phyloP scores from a whole-genome alignment of 2,797 vertebrate genomes.

The Florisuga fusca region DNA sequence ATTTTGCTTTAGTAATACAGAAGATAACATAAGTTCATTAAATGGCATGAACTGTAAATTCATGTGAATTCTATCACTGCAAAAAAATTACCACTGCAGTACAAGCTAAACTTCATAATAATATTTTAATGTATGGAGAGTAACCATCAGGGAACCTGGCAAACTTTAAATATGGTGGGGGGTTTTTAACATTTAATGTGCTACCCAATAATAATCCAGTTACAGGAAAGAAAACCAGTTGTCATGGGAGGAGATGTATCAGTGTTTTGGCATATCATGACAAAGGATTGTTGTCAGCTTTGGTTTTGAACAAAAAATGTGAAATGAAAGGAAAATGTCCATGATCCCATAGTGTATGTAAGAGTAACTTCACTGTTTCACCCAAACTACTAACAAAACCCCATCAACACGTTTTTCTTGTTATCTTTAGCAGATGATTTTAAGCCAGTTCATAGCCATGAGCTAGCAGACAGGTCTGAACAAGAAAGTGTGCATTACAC shows the following conservation, averaged over 20 bases:
- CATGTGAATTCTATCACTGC: background rate
- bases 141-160: background rate
- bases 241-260: background rate
- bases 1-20: background rate
- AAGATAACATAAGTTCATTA: background rate
- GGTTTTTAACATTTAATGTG: background rate
- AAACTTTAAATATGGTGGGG: background rate
- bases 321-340: background rate
- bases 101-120: background rate
- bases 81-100: background rate
- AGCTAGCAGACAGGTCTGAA: background rate
- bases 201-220: background rate
- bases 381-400: background rate
- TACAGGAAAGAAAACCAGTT: background rate
- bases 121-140: background rate
- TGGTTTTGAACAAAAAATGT: background rate
- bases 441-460: background rate
- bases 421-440: background rate
- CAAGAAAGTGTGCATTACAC: background rate
- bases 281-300: background rate
- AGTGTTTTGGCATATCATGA: background rate
- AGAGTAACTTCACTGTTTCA: background rate
- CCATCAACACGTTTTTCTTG: background rate
- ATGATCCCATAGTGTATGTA: background rate
- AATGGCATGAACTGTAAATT: slow-evolving; percentile 4